Conservation (phyloP, 2,113 vertebrate species). For the Sminthopsis crassicaudata region DNA sequence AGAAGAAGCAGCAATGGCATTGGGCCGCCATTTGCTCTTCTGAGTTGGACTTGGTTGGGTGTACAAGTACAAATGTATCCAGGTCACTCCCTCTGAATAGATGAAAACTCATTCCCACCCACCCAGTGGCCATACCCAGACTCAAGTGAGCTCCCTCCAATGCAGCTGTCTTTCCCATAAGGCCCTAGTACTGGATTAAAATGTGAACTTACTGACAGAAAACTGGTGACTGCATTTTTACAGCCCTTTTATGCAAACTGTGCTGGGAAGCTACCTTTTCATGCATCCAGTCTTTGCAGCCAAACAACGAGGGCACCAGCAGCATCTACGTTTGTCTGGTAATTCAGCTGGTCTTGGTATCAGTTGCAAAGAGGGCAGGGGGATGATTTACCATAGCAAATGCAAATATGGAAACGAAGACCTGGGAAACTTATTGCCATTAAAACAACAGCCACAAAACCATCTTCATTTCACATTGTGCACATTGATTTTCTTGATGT, state of each 20-base stretch:
- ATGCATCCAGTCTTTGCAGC: conserved; percentile 52
- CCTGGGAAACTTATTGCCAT: conserved; percentile 64
- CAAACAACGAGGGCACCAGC: conserved; percentile 44
- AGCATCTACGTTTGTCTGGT: conserved; percentile 42
- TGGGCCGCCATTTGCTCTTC: conserved; percentile 56
- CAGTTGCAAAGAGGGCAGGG: conserved; percentile 44
- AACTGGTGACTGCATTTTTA: conserved; percentile 59
- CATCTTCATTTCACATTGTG: conserved; percentile 62
- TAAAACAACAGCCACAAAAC: conserved; percentile 64
- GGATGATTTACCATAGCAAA: conserved; percentile 45
- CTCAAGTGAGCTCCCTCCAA: conserved; percentile 49
- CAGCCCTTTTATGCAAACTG: conserved; percentile 51
- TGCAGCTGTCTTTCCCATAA: conserved; percentile 33
- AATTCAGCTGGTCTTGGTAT: conserved; percentile 43
- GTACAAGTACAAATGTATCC: conserved; percentile 41
- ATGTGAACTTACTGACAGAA: conserved; percentile 35
- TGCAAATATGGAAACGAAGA: conserved; percentile 43
- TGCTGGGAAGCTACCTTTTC: conserved; percentile 44
- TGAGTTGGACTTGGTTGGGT: conserved; percentile 43
- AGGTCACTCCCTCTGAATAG: conserved; percentile 62
- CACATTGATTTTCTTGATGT: conserved; percentile 73
- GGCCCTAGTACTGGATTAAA: conserved; percentile 5
- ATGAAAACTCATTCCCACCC: conserved; percentile 56
- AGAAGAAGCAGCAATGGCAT: conserved; percentile 52
- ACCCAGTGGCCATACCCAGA: conserved; percentile 55